These are phyloP conservation scores for Brachycybe producta DNA, from an alignment of 2,888 invertebrate genomes.

Conservation along the genomic window DNA sequence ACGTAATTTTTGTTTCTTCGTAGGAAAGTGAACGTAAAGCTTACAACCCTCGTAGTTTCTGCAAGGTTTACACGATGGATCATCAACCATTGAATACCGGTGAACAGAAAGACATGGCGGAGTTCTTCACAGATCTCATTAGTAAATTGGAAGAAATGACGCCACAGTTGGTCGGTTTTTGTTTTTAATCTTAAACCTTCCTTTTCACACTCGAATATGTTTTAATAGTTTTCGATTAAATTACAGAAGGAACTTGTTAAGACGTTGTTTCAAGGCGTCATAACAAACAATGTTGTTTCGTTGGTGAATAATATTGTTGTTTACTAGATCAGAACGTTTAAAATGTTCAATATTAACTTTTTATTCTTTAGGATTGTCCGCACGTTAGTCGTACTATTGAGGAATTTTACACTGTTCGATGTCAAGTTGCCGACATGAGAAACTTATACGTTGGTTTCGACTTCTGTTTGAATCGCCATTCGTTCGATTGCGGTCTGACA, in stretches of 20 bases:
- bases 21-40: slow-evolving; percentile 88
- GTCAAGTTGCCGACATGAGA: slow-evolving; percentile 93
- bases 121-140: slow-evolving; percentile 91
- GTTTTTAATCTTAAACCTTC: not conserved
- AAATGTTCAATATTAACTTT: not conserved
- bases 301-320: slow-evolving; percentile 44
- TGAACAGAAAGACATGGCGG: slow-evolving; percentile 96
- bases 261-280: slow-evolving; percentile 78
- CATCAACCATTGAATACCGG: slow-evolving; percentile 90
- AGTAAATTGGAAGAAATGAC: slow-evolving; percentile 95
- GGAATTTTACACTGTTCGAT: slow-evolving; percentile 91
- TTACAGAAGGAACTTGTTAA: slow-evolving; percentile 67
- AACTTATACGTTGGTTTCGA: slow-evolving; percentile 53
- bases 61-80: slow-evolving; percentile 94
- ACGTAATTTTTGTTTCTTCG: too few relatives aligned
- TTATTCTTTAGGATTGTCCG: slow-evolving; percentile 58
- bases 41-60: slow-evolving; percentile 88
- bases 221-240: slow-evolving; percentile 2
- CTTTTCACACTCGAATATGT: slow-evolving; percentile 24
- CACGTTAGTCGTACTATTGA: slow-evolving; percentile 89
- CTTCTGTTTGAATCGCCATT: not conserved
- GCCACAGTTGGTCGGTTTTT: slow-evolving; percentile 46
- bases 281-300: slow-evolving; percentile 91
- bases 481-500: not conserved
- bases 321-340: not conserved